phyloP scores from a whole-genome alignment of 2,888 invertebrate genomes.

The Folsomia manolachei region DNA sequence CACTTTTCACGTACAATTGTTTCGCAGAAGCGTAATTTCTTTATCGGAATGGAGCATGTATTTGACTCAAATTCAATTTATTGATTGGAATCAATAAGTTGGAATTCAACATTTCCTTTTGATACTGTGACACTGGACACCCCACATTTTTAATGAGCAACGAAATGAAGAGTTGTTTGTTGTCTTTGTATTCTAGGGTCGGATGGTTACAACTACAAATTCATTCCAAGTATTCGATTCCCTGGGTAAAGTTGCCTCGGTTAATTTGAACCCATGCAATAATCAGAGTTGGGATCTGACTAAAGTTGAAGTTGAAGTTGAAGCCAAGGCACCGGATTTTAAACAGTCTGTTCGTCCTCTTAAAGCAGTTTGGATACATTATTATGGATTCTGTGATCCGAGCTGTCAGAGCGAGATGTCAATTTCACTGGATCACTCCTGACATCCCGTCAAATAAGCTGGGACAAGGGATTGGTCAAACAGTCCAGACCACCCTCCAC shows the following conservation, averaged over 20 bases:
- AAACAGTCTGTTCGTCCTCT: neutral
- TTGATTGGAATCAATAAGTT: no score
- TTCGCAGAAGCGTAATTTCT: neutral
- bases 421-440: conserved; percentile 39
- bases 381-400: conserved; percentile 28
- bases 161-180: no score
- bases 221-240: no score
- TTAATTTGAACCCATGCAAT: neutral
- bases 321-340: conserved; percentile 1
- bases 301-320: no score
- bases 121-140: no score
- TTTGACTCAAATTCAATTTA: no score
- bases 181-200: neutral
- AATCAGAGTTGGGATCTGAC: conserved; percentile 2
- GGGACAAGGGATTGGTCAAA: conserved; percentile 32
- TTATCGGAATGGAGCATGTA: no score
- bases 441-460: conserved; percentile 36
- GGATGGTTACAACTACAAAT: no score
- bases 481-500: conserved; percentile 33
- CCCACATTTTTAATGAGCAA: no score
- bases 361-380: conserved; percentile 20
- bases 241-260: no score
- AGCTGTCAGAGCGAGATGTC: conserved; percentile 37
- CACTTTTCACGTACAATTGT: neutral
- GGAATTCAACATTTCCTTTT: no score